Conservation (phyloP, 2,888 invertebrate genomes). For the Tortrix viridana region DNA sequence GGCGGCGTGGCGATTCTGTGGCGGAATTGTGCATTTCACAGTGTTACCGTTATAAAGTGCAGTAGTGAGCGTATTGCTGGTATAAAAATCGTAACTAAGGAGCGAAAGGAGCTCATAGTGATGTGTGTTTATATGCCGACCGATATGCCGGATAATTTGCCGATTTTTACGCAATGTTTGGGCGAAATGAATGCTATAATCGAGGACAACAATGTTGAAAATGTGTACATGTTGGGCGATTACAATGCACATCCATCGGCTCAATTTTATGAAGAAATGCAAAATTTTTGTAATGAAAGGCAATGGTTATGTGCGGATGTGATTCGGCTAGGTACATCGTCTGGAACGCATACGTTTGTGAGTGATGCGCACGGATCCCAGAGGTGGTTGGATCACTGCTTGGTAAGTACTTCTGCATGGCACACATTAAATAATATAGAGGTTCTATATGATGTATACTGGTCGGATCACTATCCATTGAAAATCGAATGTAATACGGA, state of each 20-base stretch:
- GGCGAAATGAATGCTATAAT: not conserved
- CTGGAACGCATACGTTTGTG: too few relatives aligned
- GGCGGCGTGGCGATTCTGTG: slow-evolving; percentile 43
- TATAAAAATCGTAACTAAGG: slow-evolving; percentile 33
- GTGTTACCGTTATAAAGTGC: slow-evolving; percentile 36
- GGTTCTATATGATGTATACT: slow-evolving; percentile 2
- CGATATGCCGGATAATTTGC: not conserved
- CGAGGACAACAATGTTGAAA: slow-evolving; percentile 18
- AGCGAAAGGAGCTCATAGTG: slow-evolving; percentile 2
- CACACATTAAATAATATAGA: not conserved
- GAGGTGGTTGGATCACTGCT: slow-evolving; percentile 5
- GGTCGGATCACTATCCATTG: too few relatives aligned
- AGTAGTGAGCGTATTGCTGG: slow-evolving; percentile 39
- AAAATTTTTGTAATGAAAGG: slow-evolving; percentile 13
- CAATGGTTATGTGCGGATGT: slow-evolving; percentile 22
- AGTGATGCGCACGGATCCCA: slow-evolving; percentile 3
- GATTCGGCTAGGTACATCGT: not conserved
- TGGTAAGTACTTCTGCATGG: slow-evolving; percentile 3
- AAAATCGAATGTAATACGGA: slow-evolving; percentile 1
- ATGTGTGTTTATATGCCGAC: slow-evolving; percentile 37
- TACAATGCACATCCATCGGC: slow-evolving; percentile 7
- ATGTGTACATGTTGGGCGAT: slow-evolving; percentile 6
- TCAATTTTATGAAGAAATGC: slow-evolving; percentile 7
- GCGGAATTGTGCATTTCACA: slow-evolving; percentile 36
- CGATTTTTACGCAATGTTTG: not conserved